A percentile compares a stretch with the other conserved stretches of the same genome.
Conservation (phyloP, 2,888 invertebrate genomes). For the Xylocampa areola region DNA sequence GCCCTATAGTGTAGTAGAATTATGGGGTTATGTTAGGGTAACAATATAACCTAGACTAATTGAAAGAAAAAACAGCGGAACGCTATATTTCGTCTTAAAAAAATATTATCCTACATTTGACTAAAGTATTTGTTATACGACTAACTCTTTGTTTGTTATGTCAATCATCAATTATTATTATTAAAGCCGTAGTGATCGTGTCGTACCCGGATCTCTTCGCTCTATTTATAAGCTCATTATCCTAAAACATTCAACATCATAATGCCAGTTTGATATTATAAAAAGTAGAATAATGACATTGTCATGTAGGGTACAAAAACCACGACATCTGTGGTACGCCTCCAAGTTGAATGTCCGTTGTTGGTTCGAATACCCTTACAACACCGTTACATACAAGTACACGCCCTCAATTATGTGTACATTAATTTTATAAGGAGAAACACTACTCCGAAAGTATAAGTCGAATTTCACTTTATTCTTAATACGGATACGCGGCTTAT, state of each 20-base stretch:
- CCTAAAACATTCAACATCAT: constrained; percentile 31
- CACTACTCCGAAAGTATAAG: constrained; percentile 26
- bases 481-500: constrained; percentile 14
- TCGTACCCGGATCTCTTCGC: constrained; percentile 45
- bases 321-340: constrained; percentile 63
- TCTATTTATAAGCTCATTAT: constrained; percentile 35
- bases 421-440: constrained; percentile 28
- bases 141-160: too few species aligned
- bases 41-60: too few species aligned
- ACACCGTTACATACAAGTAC: constrained; percentile 61
- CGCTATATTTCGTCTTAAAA: too few species aligned
- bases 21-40: too few species aligned
- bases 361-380: constrained; percentile 54
- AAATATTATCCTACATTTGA: too few species aligned
- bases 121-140: too few species aligned
- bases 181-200: constrained; percentile 11
- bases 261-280: constrained; percentile 51
- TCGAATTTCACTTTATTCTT: constrained; percentile 42
- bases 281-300: constrained; percentile 71
- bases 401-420: constrained; percentile 48
- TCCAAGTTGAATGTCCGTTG: constrained; percentile 75
- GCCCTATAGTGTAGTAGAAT: too few species aligned
- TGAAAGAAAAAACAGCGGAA: too few species aligned
- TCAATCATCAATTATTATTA: too few species aligned
- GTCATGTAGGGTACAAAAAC: constrained; percentile 68